A percentile compares a stretch with the other conserved stretches of the same genome.
Conservation (phyloP, 2,888 invertebrate species). For the Polylopha cassiicola region DNA sequence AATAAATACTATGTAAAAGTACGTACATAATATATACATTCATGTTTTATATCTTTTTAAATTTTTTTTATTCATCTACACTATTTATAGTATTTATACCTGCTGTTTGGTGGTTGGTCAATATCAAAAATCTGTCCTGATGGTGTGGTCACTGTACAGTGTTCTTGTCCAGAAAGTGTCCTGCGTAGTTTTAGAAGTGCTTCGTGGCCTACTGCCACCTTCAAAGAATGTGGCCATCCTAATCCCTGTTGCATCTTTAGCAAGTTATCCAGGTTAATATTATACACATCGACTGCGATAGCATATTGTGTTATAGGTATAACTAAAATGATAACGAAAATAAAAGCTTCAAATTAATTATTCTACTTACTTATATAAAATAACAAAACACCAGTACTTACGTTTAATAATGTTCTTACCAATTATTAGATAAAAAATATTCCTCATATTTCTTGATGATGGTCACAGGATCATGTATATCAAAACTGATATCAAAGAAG, state of each 20-base stretch:
- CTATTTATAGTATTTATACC: too few relatives aligned
- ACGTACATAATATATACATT: too few relatives aligned
- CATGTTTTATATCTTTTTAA: too few relatives aligned
- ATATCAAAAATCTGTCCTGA: constrained; percentile 44
- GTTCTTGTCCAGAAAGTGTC: constrained; percentile 36
- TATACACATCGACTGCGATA: constrained; percentile 28
- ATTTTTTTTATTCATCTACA: too few relatives aligned
- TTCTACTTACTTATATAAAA: too few relatives aligned
- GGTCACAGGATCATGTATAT: too few relatives aligned
- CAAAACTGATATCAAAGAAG: too few relatives aligned
- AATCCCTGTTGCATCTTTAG: constrained; percentile 54
- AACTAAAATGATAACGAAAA: constrained; percentile 18
- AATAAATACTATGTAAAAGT: too few relatives aligned
- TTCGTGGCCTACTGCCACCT: constrained; percentile 51
- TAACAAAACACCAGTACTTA: too few relatives aligned
- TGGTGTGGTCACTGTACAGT: constrained; percentile 50
- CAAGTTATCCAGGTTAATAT: constrained; percentile 40
- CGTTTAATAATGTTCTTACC: too few relatives aligned
- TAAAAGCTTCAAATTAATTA: not conserved
- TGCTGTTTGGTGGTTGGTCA: constrained; percentile 39
- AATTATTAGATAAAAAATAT: too few relatives aligned
- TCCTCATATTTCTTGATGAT: too few relatives aligned
- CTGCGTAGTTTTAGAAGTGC: constrained; percentile 48
- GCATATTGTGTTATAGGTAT: constrained; percentile 24
- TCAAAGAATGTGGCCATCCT: constrained; percentile 52